Evolutionary conservation across 64 coral and sea anemone genomes (phyloP).

Genomic region (Pocillopora verrucosa): DNA sequence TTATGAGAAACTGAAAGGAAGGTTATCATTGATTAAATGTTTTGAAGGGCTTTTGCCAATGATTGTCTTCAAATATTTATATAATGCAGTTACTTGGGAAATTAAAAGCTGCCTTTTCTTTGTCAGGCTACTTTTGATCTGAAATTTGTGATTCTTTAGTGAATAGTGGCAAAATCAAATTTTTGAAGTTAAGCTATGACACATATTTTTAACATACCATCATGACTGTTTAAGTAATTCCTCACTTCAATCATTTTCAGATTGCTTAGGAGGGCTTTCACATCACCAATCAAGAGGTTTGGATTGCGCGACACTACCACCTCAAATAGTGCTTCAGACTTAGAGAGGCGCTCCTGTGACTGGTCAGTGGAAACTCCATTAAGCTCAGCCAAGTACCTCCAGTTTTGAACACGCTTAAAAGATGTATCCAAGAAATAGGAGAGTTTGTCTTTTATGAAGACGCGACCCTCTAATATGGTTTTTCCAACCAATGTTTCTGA

Average conservation of each 20-base stretch:
- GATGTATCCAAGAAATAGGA: neutral
- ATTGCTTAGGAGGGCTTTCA: neutral
- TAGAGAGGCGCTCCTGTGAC: neutral
- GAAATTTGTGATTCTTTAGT: no score
- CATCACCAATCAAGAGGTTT: neutral
- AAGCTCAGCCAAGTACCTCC: neutral
- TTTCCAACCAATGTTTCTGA: neutral
- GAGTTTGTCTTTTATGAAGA: neutral
- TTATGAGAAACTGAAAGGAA: no score
- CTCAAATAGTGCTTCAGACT: neutral
- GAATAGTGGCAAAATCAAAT: no score
- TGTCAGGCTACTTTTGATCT: no score
- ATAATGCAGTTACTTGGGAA: no score
- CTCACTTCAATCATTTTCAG: neutral
- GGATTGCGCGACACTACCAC: neutral
- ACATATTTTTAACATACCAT: neutral
- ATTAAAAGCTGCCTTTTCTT: no score
- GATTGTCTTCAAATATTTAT: no score
- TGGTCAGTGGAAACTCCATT: neutral
- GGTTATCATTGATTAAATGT: no score
- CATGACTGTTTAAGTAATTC: neutral
- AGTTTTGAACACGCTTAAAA: neutral
- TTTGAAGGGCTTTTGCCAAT: no score
- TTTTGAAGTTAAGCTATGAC: no score
- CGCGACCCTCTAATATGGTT: neutral